Conservation (phyloP, 2,888 invertebrate species). For the Meandrusa payeni region DNA sequence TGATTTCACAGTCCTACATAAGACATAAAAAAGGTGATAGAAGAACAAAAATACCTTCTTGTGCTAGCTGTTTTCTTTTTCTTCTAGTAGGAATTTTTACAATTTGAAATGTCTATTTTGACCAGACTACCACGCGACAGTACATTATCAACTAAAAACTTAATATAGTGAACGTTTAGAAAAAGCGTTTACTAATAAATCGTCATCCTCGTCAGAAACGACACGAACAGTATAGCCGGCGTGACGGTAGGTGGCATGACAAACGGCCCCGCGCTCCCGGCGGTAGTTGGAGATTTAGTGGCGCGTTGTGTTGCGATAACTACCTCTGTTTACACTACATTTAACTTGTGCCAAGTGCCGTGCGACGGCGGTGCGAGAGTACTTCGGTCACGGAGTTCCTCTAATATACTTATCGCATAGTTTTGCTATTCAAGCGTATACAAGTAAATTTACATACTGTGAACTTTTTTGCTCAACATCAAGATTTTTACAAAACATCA, state of each 20-base stretch:
- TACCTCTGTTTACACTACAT: constrained; percentile 75
- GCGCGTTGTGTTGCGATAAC: constrained; percentile 63
- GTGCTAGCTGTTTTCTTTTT: too few relatives aligned
- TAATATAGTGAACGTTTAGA: constrained; percentile 3
- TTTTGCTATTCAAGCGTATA: constrained; percentile 30
- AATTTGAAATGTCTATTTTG: too few relatives aligned
- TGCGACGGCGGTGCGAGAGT: constrained; percentile 6
- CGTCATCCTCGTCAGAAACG: constrained; percentile 41
- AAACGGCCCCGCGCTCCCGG: constrained; percentile 47
- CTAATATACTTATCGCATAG: constrained; percentile 12
- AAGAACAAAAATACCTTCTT: too few relatives aligned
- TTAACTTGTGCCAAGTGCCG: constrained; percentile 69
- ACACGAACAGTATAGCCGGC: constrained; percentile 36
- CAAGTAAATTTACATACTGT: too few relatives aligned
- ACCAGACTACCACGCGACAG: too few relatives aligned
- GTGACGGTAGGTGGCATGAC: constrained; percentile 58
- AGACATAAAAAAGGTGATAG: too few relatives aligned
- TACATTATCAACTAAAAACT: too few relatives aligned
- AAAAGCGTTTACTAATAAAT: constrained; percentile 33
- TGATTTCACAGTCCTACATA: too few relatives aligned
- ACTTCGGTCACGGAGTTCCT: constrained; percentile 9
- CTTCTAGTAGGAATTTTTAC: too few relatives aligned
- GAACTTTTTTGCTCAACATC: too few relatives aligned
- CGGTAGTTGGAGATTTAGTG: constrained; percentile 60
- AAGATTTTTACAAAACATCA: too few relatives aligned